phyloP scores from a whole-genome alignment of 2,113 vertebrate genomes.

The Xyrauchen texanus region DNA sequence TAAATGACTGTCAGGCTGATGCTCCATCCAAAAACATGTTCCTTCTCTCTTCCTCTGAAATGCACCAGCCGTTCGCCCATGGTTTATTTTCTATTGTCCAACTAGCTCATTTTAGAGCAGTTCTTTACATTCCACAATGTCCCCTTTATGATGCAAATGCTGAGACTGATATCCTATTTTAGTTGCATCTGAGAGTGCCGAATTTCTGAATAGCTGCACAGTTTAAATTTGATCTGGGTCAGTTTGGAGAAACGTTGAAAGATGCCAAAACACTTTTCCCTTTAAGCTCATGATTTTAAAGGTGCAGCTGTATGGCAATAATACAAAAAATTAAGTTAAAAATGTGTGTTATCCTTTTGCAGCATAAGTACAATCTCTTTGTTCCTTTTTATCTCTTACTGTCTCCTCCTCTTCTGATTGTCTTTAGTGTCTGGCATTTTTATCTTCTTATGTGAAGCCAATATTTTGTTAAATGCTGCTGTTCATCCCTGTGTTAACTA shows the following conservation, averaged over 20 bases:
- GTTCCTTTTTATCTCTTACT: too few relatives aligned
- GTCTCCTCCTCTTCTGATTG: too few relatives aligned
- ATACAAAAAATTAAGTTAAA: too few relatives aligned
- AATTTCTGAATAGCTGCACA: constrained; percentile 67
- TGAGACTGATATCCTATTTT: constrained; percentile 67
- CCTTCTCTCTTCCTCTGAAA: not conserved
- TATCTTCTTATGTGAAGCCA: too few relatives aligned
- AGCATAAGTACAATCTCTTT: not conserved
- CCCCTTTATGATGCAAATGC: constrained; percentile 74
- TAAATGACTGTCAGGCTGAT: too few relatives aligned
- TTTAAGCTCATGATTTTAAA: constrained; percentile 47
- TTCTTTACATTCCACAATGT: constrained; percentile 64
- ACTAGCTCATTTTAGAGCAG: constrained; percentile 69
- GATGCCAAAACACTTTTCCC: constrained; percentile 35
- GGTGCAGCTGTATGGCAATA: constrained; percentile 5
- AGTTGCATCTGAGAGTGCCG: constrained; percentile 59
- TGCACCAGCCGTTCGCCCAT: constrained; percentile 66
- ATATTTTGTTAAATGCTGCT: too few relatives aligned
- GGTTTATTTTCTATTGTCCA: constrained; percentile 68
- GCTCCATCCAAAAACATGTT: not conserved
- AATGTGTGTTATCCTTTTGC: constrained; percentile 26
- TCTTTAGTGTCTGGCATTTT: too few relatives aligned
- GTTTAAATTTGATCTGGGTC: constrained; percentile 72
- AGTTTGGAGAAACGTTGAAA: constrained; percentile 52
- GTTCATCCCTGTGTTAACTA: too few relatives aligned